Percentiles rank a stretch among this genome's conserved stretches.
Conservation (phyloP, 2,797 vertebrate species). For the Pogoniulus pusillus region DNA sequence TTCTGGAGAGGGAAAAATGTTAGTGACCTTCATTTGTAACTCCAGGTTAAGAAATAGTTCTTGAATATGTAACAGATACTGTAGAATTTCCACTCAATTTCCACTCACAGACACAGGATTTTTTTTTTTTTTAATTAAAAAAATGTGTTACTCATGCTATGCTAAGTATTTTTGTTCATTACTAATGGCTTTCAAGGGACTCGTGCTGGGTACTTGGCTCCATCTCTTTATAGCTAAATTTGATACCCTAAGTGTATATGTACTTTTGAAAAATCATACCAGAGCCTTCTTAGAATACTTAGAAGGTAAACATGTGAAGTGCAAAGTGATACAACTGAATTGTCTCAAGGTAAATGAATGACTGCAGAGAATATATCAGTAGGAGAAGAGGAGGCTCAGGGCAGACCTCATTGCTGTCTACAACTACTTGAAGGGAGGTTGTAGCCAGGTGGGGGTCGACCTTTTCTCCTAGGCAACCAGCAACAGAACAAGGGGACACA, state of each 20-base stretch:
- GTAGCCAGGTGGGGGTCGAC: too few species aligned
- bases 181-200: neutral
- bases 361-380: neutral
- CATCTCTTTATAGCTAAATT: neutral
- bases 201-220: neutral
- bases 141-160: neutral
- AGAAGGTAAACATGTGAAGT: neutral
- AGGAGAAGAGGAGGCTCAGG: too few species aligned
- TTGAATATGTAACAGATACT: neutral
- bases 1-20: neutral
- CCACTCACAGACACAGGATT: neutral
- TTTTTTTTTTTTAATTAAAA: neutral
- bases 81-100: neutral
- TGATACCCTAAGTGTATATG: neutral
- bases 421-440: too few species aligned
- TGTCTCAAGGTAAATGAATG: neutral
- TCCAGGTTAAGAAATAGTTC: neutral
- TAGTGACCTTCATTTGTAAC: neutral
- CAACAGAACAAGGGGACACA: too few species aligned
- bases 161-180: neutral
- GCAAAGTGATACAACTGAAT: neutral
- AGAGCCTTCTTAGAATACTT: neutral
- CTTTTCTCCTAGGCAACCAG: too few species aligned
- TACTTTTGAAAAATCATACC: neutral
- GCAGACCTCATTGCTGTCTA: too few species aligned